Conservation (phyloP, 1,140 invertebrate genomes). For the Lucilia sericata region DNA sequence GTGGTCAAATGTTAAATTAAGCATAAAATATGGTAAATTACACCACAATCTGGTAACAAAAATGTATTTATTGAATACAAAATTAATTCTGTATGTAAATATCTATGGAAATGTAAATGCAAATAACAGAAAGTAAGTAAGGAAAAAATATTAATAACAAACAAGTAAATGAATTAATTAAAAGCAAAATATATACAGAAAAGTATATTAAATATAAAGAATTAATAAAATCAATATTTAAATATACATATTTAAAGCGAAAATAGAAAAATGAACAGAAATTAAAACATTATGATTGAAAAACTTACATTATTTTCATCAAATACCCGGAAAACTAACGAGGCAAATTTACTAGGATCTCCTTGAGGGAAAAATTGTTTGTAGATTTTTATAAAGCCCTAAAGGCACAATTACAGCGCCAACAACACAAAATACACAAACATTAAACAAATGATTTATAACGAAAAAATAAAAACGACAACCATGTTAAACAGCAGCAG, state of each 20-base stretch:
- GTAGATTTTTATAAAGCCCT: constrained; percentile 99
- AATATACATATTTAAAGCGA: too few relatives aligned
- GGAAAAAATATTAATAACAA: background rate
- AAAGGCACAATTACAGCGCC: constrained; percentile 59
- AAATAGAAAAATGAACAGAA: too few relatives aligned
- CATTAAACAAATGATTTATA: background rate
- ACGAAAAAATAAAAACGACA: background rate
- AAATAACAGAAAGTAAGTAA: background rate
- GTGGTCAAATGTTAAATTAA: constrained; percentile 1
- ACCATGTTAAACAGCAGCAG: background rate
- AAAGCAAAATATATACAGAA: background rate
- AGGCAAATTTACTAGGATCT: constrained; percentile 97
- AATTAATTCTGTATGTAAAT: background rate
- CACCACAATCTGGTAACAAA: background rate
- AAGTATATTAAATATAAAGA: too few relatives aligned
- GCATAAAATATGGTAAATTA: constrained; percentile 8
- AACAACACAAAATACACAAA: background rate
- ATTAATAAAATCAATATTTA: too few relatives aligned
- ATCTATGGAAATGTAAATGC: background rate
- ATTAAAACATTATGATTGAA: too few relatives aligned
- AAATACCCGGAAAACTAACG: constrained; percentile 96
- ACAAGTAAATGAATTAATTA: background rate
- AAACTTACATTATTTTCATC: constrained; percentile 96
- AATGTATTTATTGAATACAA: background rate
- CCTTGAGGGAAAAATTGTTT: constrained; percentile 99